phyloP scores from a whole-genome alignment of 2,113 vertebrate genomes.

The Odocoileus virginianus region DNA sequence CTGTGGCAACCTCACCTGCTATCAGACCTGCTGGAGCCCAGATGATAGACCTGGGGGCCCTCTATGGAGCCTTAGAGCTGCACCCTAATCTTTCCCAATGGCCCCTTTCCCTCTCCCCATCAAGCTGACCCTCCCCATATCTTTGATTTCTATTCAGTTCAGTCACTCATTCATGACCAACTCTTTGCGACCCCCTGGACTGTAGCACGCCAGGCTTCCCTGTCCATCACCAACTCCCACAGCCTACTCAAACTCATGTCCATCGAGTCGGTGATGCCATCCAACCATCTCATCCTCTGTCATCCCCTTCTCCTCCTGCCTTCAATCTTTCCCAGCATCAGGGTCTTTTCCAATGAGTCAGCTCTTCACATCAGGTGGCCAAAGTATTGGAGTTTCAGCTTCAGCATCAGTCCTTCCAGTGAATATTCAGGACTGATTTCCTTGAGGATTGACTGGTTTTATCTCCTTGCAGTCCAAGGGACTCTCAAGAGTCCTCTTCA shows the following conservation, averaged over 20 bases:
- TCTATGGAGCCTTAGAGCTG: not conserved
- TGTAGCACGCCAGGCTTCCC: not conserved
- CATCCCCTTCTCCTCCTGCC: not conserved
- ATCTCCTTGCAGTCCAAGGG: not conserved
- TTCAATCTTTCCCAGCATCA: not conserved
- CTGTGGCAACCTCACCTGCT: not conserved
- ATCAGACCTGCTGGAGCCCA: not conserved
- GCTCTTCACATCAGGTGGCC: not conserved
- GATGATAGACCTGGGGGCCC: not conserved
- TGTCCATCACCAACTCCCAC: not conserved
- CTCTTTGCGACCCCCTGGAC: not conserved
- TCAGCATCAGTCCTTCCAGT: not conserved
- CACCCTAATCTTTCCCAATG: not conserved
- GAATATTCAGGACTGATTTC: not conserved
- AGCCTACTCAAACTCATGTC: not conserved
- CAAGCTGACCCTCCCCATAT: not conserved
- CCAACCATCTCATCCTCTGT: not conserved
- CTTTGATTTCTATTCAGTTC: not conserved
- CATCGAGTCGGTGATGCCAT: not conserved
- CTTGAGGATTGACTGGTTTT: not conserved
- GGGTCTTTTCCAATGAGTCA: not conserved
- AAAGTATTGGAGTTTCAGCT: not conserved
- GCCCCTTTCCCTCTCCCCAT: not conserved
- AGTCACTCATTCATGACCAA: not conserved
- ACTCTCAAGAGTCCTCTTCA: not conserved